Percentiles rank a stretch among this genome's conserved stretches.
Evolutionary conservation across 2,113 vertebrate genomes (phyloP).

Genomic region (Ictidomys tridecemlineatus): DNA sequence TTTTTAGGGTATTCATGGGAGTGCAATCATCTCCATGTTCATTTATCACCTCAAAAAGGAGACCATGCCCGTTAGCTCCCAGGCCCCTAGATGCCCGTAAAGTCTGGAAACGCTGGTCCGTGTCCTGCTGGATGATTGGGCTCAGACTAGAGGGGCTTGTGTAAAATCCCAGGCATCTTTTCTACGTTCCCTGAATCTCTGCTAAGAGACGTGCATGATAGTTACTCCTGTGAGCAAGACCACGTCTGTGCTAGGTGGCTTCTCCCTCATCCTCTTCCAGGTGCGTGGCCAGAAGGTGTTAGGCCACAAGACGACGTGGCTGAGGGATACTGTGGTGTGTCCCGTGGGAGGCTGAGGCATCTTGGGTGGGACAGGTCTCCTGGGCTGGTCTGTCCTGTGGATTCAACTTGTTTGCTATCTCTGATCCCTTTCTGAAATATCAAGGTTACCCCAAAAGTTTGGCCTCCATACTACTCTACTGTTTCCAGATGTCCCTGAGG

Average conservation of each 20-base stretch:
- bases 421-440: too few relatives aligned
- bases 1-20: not conserved
- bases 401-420: not conserved
- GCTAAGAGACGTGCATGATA: not conserved
- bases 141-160: not conserved
- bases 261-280: not conserved
- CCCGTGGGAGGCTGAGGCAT: too few relatives aligned
- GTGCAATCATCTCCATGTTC: not conserved
- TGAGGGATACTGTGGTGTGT: too few relatives aligned
- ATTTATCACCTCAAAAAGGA: not conserved
- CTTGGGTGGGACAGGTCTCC: not conserved
- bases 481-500: not conserved
- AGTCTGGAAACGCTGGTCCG: not conserved
- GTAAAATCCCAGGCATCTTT: not conserved
- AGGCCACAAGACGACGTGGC: too few relatives aligned
- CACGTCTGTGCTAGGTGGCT: too few relatives aligned
- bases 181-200: not conserved
- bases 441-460: not conserved
- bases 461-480: not conserved
- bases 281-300: too few relatives aligned
- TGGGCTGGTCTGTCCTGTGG: too few relatives aligned
- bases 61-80: not conserved
- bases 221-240: too few relatives aligned
- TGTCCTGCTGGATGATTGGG: not conserved
- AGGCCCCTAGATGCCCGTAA: not conserved